These are phyloP conservation scores for Lacanobia oleracea DNA, from an alignment of 2,888 invertebrate species.

Conservation along the genomic window DNA sequence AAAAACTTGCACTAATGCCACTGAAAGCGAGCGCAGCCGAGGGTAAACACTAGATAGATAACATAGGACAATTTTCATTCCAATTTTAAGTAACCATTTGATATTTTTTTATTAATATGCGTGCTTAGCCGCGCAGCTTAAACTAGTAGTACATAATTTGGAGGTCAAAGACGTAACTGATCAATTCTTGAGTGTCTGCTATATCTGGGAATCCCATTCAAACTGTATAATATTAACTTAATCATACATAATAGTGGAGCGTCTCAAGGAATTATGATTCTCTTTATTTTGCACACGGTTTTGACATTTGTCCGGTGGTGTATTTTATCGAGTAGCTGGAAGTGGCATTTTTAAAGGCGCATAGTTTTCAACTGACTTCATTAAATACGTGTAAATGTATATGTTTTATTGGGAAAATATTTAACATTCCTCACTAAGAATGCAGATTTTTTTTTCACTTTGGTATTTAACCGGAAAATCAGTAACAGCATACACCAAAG, in stretches of 20 bases:
- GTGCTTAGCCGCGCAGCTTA: background rate
- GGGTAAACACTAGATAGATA: too few relatives aligned
- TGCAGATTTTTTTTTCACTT: background rate
- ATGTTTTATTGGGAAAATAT: background rate
- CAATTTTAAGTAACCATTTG: too few relatives aligned
- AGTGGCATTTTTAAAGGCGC: background rate
- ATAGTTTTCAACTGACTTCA: background rate
- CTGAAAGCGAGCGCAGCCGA: too few relatives aligned
- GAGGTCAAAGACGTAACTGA: background rate
- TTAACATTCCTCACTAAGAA: background rate
- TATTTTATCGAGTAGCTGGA: background rate
- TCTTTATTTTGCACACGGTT: background rate
- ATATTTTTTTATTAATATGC: too few relatives aligned
- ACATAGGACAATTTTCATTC: too few relatives aligned
- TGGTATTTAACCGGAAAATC: too few relatives aligned
- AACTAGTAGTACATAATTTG: background rate
- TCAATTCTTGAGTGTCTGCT: background rate
- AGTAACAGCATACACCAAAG: too few relatives aligned
- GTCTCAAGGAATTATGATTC: background rate
- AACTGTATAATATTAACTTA: too few relatives aligned
- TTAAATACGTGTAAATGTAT: background rate
- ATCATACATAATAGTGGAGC: background rate
- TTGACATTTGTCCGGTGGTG: background rate
- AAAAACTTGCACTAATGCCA: too few relatives aligned
- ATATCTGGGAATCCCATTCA: conserved; percentile 14